Percentiles rank a stretch among this genome's conserved stretches.
Evolutionary conservation across 2,888 invertebrate species (phyloP).

Genomic region (Augochlorella aurata): DNA sequence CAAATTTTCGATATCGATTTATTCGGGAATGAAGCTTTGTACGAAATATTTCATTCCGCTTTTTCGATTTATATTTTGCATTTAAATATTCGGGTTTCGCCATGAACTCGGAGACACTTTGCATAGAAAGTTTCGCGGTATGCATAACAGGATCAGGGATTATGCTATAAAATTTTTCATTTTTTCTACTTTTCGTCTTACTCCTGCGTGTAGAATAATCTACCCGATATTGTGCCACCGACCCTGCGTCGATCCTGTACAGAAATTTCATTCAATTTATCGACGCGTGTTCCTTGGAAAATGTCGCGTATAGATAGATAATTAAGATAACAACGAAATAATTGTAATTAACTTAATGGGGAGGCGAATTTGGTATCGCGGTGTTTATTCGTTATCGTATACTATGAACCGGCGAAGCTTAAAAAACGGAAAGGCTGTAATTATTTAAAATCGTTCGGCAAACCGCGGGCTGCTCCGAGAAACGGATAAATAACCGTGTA

Average conservation of each 20-base stretch:
- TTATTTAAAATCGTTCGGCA: not conserved
- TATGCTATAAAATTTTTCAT: not conserved
- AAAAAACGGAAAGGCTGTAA: not conserved
- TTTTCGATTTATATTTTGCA: not conserved
- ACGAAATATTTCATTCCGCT: not conserved
- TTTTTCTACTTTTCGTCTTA: not conserved
- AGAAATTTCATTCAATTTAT: not conserved
- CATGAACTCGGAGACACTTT: not conserved
- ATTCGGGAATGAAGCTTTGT: not conserved
- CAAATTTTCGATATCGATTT: not conserved
- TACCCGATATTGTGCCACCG: not conserved
- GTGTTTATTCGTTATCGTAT: not conserved
- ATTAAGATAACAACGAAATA: not conserved
- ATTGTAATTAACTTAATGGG: not conserved
- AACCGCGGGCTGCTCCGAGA: not conserved
- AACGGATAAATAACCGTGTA: not conserved
- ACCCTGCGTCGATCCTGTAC: not conserved
- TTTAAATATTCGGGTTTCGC: not conserved
- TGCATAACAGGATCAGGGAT: not conserved
- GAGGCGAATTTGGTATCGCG: not conserved
- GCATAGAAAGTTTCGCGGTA: not conserved
- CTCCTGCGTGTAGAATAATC: not conserved
- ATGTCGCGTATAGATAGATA: not conserved
- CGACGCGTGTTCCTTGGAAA: not conserved
- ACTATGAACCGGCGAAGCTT: not conserved